These are phyloP conservation scores for Myotis findleyi DNA, from an alignment of 2,797 vertebrate species.

Conservation along the genomic window DNA sequence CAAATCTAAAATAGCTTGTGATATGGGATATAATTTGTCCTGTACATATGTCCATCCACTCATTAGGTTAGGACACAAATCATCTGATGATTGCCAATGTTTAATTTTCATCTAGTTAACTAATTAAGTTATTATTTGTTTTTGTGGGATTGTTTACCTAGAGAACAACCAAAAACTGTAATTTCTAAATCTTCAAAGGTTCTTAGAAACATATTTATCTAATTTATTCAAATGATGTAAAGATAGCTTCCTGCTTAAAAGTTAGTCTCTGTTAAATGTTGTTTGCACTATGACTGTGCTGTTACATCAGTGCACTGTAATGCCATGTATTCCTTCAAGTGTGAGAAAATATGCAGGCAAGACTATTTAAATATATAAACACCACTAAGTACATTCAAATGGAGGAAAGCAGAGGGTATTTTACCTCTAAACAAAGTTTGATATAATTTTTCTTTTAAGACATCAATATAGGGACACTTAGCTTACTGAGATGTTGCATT, in stretches of 20 bases:
- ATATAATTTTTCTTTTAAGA: slow-evolving; percentile 30
- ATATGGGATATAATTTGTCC: slow-evolving; percentile 37
- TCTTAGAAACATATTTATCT: slow-evolving; percentile 52
- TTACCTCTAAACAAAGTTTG: slow-evolving; percentile 53
- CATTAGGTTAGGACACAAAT: slow-evolving; percentile 52
- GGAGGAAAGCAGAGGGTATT: background rate
- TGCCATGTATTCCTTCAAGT: background rate
- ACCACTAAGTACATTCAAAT: background rate
- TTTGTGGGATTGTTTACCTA: slow-evolving; percentile 15
- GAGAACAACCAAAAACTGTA: slow-evolving; percentile 19
- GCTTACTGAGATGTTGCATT: slow-evolving; percentile 12
- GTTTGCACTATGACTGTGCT: slow-evolving; percentile 3
- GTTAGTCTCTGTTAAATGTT: slow-evolving; percentile 53
- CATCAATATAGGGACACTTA: background rate
- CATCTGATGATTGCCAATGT: slow-evolving; percentile 17
- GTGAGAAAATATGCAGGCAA: slow-evolving; percentile 7
- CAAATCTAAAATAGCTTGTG: slow-evolving; percentile 44
- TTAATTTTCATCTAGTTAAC: slow-evolving; percentile 63
- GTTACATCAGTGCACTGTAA: background rate
- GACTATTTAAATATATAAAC: slow-evolving; percentile 22
- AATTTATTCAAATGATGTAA: slow-evolving; percentile 58
- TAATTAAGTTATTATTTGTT: slow-evolving; percentile 56
- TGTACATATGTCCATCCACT: slow-evolving; percentile 34
- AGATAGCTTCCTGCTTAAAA: slow-evolving; percentile 67
- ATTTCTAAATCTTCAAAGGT: slow-evolving; percentile 5